phyloP scores from a whole-genome alignment of 2,113 vertebrate genomes.

The Xyliphius kryptos region DNA sequence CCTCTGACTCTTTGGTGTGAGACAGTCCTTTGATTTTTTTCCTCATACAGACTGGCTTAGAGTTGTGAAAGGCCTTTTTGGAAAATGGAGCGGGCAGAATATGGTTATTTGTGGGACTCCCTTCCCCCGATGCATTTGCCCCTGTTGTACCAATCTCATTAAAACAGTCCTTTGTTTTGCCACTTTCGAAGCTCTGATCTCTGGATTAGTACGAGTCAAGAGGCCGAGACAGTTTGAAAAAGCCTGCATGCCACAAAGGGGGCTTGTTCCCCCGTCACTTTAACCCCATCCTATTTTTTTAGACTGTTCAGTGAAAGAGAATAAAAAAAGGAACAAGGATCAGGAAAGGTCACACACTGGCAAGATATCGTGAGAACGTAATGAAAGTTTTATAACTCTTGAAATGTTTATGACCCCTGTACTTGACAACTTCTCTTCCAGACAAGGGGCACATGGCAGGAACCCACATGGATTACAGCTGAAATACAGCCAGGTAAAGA shows the following conservation, averaged over 20 bases:
- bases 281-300: constrained; percentile 51
- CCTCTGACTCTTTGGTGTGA: constrained; percentile 56
- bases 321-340: constrained; percentile 45
- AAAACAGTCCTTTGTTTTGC: constrained; percentile 75
- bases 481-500: constrained; percentile 33
- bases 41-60: constrained; percentile 60
- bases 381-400: constrained; percentile 81
- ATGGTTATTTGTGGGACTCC: constrained; percentile 50
- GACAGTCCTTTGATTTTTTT: constrained; percentile 58
- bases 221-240: constrained; percentile 74
- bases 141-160: constrained; percentile 74
- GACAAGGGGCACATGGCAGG: constrained; percentile 59
- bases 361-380: constrained; percentile 79
- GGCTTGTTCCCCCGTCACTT: constrained; percentile 57
- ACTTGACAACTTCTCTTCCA: constrained; percentile 68
- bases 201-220: constrained; percentile 74
- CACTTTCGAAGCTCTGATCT: constrained; percentile 78
- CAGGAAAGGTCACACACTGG: constrained; percentile 63
- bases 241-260: constrained; percentile 64
- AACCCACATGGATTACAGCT: constrained; percentile 44
- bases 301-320: constrained; percentile 19
- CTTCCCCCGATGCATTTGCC: too few relatives aligned
- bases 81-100: constrained; percentile 62
- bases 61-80: constrained; percentile 69
- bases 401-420: constrained; percentile 77